Evolutionary conservation across 2,888 invertebrate genomes (phyloP).

Genomic region (Apotomis capreana): DNA sequence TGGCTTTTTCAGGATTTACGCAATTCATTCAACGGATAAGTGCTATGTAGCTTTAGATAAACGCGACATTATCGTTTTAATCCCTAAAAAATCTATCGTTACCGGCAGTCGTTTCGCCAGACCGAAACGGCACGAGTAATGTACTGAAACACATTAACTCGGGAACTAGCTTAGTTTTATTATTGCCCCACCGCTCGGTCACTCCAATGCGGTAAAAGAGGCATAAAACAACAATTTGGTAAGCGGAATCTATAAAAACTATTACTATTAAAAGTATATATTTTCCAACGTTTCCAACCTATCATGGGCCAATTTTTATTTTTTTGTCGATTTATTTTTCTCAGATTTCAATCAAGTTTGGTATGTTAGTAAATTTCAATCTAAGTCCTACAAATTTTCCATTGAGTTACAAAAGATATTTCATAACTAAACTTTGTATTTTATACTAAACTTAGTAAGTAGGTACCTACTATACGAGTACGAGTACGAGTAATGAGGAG

Average conservation of each 20-base stretch:
- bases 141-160: constrained; percentile 35
- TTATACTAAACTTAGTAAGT: too few species aligned
- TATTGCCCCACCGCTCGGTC: background rate
- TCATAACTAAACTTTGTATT: too few species aligned
- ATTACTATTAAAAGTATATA: background rate
- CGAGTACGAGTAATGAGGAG: too few species aligned
- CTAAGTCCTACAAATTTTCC: too few species aligned
- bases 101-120: constrained; percentile 18
- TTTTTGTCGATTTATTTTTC: too few species aligned
- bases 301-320: background rate
- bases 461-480: too few species aligned
- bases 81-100: background rate
- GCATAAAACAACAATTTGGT: background rate
- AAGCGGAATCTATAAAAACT: background rate
- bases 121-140: constrained; percentile 24
- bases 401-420: too few species aligned
- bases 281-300: background rate
- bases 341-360: too few species aligned
- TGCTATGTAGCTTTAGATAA: background rate
- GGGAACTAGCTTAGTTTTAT: constrained; percentile 34
- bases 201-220: constrained; percentile 9
- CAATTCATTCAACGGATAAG: background rate
- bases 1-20: background rate
- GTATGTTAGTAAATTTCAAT: too few species aligned
- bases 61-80: background rate